Evolutionary conservation across 2,113 vertebrate species (phyloP).

Genomic region (Anguilla rostrata): DNA sequence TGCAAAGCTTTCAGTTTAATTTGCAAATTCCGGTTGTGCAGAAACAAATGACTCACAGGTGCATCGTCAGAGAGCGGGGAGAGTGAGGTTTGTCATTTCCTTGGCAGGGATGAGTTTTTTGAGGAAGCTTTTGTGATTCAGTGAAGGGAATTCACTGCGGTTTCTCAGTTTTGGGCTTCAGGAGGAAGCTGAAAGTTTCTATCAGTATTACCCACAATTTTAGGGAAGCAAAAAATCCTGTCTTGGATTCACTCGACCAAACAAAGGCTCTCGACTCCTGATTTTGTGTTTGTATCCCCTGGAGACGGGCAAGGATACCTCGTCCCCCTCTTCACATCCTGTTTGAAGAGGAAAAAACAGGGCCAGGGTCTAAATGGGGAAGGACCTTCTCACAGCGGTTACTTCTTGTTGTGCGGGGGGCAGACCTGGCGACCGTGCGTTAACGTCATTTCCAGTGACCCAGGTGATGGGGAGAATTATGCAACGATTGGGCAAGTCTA

Average conservation of each 20-base stretch:
- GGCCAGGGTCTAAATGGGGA: background rate
- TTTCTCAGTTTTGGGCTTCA: background rate
- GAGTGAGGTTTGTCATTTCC: background rate
- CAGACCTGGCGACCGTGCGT: background rate
- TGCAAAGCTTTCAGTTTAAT: background rate
- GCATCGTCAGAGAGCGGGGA: background rate
- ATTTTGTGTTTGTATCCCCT: background rate
- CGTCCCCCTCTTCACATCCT: background rate
- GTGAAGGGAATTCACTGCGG: background rate
- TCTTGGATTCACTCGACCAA: background rate
- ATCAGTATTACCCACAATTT: background rate
- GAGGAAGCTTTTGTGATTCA: background rate
- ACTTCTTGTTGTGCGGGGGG: background rate
- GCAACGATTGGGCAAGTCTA: too few species aligned
- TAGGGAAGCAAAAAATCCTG: background rate
- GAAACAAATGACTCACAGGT: background rate
- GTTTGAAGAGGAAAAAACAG: slow-evolving; percentile 4
- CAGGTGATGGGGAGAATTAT: too few species aligned
- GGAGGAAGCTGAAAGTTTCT: background rate
- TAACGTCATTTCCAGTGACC: background rate
- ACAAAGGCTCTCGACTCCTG: background rate
- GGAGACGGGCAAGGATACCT: background rate
- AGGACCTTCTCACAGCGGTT: background rate
- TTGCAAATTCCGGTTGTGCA: background rate
- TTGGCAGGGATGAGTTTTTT: background rate